Evolutionary conservation across 2,888 invertebrate genomes (phyloP).

Genomic region (Nematopogon swammerdamellus): DNA sequence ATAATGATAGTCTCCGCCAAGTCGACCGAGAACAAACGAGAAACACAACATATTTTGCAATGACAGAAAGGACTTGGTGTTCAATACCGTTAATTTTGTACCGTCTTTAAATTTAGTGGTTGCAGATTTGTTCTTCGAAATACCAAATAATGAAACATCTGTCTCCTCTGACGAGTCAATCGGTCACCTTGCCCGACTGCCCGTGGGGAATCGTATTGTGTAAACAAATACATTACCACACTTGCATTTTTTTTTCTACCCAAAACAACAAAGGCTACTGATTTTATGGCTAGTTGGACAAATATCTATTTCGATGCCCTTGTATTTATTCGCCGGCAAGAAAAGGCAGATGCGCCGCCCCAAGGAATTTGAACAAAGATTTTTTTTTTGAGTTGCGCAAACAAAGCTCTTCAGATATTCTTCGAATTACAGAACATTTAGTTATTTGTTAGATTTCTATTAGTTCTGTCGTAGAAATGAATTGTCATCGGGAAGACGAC

Average conservation of each 20-base stretch:
- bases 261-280: slow-evolving; percentile 30
- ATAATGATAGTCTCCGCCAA: too few species aligned
- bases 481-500: neutral
- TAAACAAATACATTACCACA: slow-evolving; percentile 8
- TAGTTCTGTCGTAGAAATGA: slow-evolving; percentile 34
- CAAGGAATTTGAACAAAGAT: slow-evolving; percentile 32
- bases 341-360: slow-evolving; percentile 47
- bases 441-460: slow-evolving; percentile 55
- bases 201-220: slow-evolving; percentile 5
- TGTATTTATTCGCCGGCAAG: slow-evolving; percentile 30
- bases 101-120: too few species aligned
- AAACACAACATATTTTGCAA: too few species aligned
- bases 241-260: slow-evolving; percentile 3
- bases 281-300: slow-evolving; percentile 54
- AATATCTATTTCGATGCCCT: slow-evolving; percentile 41
- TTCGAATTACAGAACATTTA: slow-evolving; percentile 52
- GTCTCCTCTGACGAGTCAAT: neutral
- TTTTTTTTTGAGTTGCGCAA: slow-evolving; percentile 37
- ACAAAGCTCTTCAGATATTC: slow-evolving; percentile 47
- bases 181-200: neutral
- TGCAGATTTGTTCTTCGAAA: too few species aligned
- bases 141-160: neutral
- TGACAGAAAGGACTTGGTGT: too few species aligned
- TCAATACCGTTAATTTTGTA: too few species aligned
- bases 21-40: too few species aligned